phyloP scores from a whole-genome alignment of 2,888 invertebrate genomes.

The Drosophila hamatofila region DNA sequence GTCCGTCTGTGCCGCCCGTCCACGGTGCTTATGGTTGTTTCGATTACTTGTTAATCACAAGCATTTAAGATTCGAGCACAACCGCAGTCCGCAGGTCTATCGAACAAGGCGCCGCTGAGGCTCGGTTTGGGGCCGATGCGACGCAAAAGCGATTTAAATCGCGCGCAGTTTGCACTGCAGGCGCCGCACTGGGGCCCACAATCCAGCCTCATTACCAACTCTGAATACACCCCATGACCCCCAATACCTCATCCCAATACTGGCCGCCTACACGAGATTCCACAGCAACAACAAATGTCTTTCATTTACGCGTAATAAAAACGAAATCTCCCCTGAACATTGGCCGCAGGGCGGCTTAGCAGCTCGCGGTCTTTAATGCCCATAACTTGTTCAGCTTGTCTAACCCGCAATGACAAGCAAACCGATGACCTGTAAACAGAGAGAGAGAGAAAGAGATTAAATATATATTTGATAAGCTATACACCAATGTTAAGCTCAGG shows the following conservation, averaged over 20 bases:
- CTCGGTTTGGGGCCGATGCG: neutral
- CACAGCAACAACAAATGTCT: slow-evolving; percentile 60
- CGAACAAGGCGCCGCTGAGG: neutral
- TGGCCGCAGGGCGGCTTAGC: slow-evolving; percentile 50
- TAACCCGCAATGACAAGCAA: neutral
- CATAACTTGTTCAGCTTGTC: slow-evolving; percentile 46
- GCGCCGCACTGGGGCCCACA: slow-evolving; percentile 2
- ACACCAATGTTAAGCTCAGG: too few species aligned
- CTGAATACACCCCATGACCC: neutral
- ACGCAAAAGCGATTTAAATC: slow-evolving; percentile 52
- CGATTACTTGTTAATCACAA: slow-evolving; percentile 70
- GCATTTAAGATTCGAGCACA: slow-evolving; percentile 45
- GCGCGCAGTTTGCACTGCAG: slow-evolving; percentile 31
- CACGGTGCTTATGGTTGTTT: slow-evolving; percentile 21
- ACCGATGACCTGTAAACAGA: slow-evolving; percentile 6
- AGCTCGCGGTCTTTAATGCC: slow-evolving; percentile 41
- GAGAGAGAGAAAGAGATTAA: too few species aligned
- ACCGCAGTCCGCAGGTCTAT: neutral
- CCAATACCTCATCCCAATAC: too few species aligned
- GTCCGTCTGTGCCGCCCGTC: neutral
- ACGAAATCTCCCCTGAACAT: slow-evolving; percentile 63
- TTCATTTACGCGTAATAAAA: slow-evolving; percentile 76
- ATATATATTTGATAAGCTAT: too few species aligned
- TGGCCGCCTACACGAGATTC: slow-evolving; percentile 25
- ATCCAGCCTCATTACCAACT: slow-evolving; percentile 21